phyloP scores from a whole-genome alignment of 2,888 invertebrate genomes.

The Tipula lateralis region DNA sequence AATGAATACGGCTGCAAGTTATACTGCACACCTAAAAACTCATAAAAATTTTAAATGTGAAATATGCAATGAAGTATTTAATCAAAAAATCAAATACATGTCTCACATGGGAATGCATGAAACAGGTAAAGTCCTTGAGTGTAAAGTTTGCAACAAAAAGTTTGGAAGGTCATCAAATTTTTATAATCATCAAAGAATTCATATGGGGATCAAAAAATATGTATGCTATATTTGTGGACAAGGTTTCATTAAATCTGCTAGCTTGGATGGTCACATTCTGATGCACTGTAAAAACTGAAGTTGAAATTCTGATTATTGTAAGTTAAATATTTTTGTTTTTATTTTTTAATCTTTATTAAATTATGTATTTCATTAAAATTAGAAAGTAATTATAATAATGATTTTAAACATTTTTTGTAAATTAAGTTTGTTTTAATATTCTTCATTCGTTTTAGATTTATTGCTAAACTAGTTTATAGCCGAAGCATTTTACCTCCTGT shows the following conservation, averaged over 20 bases:
- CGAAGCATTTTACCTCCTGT: no score
- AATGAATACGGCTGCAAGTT: constrained; percentile 47
- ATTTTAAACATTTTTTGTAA: no score
- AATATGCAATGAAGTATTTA: constrained; percentile 33
- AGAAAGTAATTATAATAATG: no score
- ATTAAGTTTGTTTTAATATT: no score
- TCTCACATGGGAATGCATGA: constrained; percentile 33
- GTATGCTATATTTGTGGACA: constrained; percentile 32
- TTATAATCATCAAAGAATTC: constrained; percentile 33
- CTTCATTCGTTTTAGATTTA: no score
- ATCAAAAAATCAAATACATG: constrained; percentile 33
- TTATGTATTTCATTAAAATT: no score
- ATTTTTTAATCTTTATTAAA: no score
- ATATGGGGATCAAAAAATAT: constrained; percentile 33
- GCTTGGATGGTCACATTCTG: constrained; percentile 32
- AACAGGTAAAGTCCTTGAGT: constrained; percentile 32
- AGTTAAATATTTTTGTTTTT: no score
- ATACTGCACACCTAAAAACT: constrained; percentile 48
- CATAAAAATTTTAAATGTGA: constrained; percentile 39
- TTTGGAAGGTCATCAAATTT: constrained; percentile 33
- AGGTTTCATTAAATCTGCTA: constrained; percentile 32
- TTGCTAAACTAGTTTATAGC: no score
- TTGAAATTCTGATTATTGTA: no score
- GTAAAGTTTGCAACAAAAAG: constrained; percentile 32
- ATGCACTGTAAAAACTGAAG: constrained; percentile 31